Base-by-base conservation (phyloP, 2,888 invertebrate species). In the Coremacera marginata region DNA sequence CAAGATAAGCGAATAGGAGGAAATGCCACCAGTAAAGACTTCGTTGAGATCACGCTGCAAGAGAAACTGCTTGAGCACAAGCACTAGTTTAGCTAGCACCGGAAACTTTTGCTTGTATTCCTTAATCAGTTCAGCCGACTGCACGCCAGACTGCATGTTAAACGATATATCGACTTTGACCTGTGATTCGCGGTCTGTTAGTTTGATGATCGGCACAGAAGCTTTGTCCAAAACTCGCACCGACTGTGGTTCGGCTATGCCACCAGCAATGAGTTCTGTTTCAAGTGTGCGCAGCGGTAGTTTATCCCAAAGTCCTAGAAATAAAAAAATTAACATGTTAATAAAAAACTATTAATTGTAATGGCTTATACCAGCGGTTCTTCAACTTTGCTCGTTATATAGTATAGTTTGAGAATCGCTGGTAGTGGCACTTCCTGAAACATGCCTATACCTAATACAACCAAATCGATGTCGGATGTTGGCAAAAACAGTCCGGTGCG, bases 111-210 rank as follows among this genome's bases (percentile, higher is more conserved):
- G 92, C 89, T 97, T 95, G 88, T 94, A 98, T 84, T 95, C 94
- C 90, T 96, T 96, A 84, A 99, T 98, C 81, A 98, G 93, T 90
- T 97, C 96, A 11, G 98, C 99, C 84, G 98, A 98, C 91, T 96
- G 95, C 63, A 99, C 97, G 78, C 98, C 98, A 90, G 97, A 98
- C 89, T 94, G 95, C 95, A 98, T 98, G 91, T 99, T 99, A 92
- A 99, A 99, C 86, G 98, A 98, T 89, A 99, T 99, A 91, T 99
- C 99, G 86, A 97, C 98, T 92, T 96, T 96, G 78, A 99, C 95
- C 81, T 83, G 94, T 90, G 89, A 91, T 87, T 93, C 93, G 80
- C 92, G 92, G 89, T 99, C 98, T 44, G 96, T 97, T 90, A 99
- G 92, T 91, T 99, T 99, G 82, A 99, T 96, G 86, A 99, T 99